A percentile compares a stretch with the other conserved stretches of the same genome.
Evolutionary conservation across 2,888 invertebrate genomes (phyloP).

Genomic region (Andrena bucephala): DNA sequence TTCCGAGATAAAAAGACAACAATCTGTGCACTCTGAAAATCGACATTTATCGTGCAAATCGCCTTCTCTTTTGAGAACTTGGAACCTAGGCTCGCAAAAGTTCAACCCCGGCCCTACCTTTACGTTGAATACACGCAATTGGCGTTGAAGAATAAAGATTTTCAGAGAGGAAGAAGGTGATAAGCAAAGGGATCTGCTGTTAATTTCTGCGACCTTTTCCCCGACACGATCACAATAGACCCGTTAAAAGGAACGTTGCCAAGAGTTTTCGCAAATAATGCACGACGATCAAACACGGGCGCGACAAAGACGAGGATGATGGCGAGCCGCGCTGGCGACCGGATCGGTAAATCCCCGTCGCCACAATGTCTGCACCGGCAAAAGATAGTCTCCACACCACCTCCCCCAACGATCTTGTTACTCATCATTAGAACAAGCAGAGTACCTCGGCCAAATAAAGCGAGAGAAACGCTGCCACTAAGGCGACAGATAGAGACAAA

Average conservation of each 20-base stretch:
- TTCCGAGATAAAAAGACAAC: no score
- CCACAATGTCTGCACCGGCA: conserved; percentile 73
- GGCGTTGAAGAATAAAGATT: neutral
- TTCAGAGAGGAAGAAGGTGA: neutral
- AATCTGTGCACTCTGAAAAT: no score
- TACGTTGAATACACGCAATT: no score
- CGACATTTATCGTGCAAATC: no score
- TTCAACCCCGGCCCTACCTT: no score
- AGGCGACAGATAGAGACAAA: conserved; percentile 3
- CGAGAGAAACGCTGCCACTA: conserved; percentile 12
- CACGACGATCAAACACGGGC: conserved; percentile 7
- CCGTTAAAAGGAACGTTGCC: conserved; percentile 39
- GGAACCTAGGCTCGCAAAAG: no score
- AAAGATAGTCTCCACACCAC: conserved; percentile 44
- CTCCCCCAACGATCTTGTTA: conserved; percentile 50
- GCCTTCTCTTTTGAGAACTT: no score
- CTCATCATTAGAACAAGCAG: conserved; percentile 59
- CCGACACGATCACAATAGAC: conserved; percentile 22
- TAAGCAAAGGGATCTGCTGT: neutral
- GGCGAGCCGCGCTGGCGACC: conserved; percentile 55
- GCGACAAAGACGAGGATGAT: conserved; percentile 17
- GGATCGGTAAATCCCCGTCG: conserved; percentile 72
- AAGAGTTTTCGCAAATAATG: conserved; percentile 42
- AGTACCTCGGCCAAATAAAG: conserved; percentile 61
- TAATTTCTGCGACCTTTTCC: conserved; percentile 5